phyloP scores from a whole-genome alignment of 2,797 vertebrate species.

The Gymnoscopelus braueri region DNA sequence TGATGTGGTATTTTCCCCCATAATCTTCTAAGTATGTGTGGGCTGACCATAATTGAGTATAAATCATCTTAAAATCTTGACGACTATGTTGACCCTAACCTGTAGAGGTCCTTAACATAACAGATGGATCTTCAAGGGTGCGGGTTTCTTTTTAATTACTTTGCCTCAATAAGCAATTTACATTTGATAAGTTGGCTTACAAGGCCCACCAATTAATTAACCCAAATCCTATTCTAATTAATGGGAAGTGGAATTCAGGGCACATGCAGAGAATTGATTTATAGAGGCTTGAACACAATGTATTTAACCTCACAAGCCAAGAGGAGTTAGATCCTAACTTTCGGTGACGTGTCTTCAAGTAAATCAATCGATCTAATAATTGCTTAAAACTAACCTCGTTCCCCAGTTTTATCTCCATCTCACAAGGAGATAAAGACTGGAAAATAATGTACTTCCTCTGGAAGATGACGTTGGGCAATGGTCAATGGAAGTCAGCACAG shows the following conservation, averaged over 20 bases:
- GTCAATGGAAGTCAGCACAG: too few species aligned
- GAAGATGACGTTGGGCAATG: too few species aligned
- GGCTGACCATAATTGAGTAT: conserved; percentile 33
- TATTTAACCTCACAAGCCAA: conserved; percentile 46
- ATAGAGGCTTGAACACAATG: conserved; percentile 36
- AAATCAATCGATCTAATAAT: conserved; percentile 6
- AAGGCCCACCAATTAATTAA: conserved; percentile 60
- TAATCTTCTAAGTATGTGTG: conserved; percentile 10
- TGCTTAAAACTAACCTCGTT: too few species aligned
- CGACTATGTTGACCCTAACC: conserved; percentile 28
- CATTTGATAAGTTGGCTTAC: conserved; percentile 64
- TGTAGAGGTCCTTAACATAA: conserved; percentile 48
- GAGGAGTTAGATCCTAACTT: conserved; percentile 27
- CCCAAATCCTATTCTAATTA: conserved; percentile 65
- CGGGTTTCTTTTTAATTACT: conserved; percentile 68
- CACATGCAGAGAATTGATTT: conserved; percentile 61
- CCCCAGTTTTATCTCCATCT: too few species aligned
- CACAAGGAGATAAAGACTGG: not conserved
- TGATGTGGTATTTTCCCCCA: not conserved
- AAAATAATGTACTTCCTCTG: not conserved
- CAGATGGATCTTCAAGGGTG: conserved; percentile 50
- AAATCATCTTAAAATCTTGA: conserved; percentile 36
- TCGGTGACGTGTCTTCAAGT: conserved; percentile 1
- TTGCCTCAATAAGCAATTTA: conserved; percentile 68
- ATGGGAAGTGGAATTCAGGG: conserved; percentile 53